These are phyloP conservation scores for Drosophila truncata DNA, from an alignment of 1,140 invertebrate genomes.

Conservation along the genomic window DNA sequence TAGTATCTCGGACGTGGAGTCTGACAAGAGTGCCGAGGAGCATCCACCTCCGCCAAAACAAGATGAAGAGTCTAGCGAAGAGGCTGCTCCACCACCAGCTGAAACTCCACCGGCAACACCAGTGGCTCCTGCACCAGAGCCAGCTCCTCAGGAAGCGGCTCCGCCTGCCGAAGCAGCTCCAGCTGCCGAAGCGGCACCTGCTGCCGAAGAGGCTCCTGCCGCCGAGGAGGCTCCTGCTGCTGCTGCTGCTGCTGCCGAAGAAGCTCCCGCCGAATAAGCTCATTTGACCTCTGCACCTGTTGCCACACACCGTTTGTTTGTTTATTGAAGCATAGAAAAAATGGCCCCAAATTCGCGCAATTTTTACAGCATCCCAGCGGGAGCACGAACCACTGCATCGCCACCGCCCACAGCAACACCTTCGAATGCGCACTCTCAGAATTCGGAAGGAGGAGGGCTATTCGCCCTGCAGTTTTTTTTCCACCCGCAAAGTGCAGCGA, in stretches of 20 bases:
- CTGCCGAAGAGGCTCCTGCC: not conserved
- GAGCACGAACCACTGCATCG: not conserved
- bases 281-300: constrained; percentile 55
- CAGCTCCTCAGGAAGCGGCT: constrained; percentile 5
- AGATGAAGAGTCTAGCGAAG: constrained; percentile 54
- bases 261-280: constrained; percentile 23
- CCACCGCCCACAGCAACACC: constrained; percentile 5
- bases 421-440: constrained; percentile 48
- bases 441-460: constrained; percentile 15
- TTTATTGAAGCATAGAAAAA: constrained; percentile 57
- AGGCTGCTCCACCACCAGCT: constrained; percentile 54
- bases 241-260: constrained; percentile 19
- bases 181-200: constrained; percentile 1
- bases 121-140: not conserved
- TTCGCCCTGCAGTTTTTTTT: constrained; percentile 40
- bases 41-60: constrained; percentile 32
- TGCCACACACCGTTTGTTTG: constrained; percentile 44
- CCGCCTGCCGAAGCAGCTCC: not conserved
- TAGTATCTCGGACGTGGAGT: constrained; percentile 29
- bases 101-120: constrained; percentile 10
- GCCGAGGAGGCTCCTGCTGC: constrained; percentile 19
- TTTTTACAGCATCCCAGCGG: constrained; percentile 22
- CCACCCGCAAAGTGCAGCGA: constrained; percentile 32
- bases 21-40: constrained; percentile 14
- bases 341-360: constrained; percentile 30